These are phyloP conservation scores for Labeo rohita DNA, from an alignment of 2,113 vertebrate genomes.

Conservation along the genomic window DNA sequence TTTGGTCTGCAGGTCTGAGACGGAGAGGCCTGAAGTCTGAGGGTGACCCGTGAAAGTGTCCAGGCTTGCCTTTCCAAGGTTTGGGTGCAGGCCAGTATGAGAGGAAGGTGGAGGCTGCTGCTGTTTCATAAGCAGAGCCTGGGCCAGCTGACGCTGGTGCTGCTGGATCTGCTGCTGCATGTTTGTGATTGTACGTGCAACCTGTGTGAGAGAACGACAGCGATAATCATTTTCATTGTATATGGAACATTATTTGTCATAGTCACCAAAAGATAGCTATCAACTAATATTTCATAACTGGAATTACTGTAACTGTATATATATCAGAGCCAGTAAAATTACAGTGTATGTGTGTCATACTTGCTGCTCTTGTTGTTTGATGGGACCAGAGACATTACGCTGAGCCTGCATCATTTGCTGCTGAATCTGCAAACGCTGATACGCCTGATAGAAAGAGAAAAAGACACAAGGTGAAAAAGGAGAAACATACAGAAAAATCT, in stretches of 20 bases:
- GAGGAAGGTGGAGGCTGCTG: constrained; percentile 83
- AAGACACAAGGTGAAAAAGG: neutral
- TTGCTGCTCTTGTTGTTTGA: constrained; percentile 99
- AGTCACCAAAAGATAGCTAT: neutral
- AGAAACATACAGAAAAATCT: neutral
- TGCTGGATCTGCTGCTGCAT: constrained; percentile 99
- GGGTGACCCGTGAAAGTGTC: constrained; percentile 90
- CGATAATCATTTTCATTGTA: neutral
- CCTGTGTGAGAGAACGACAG: constrained; percentile 70
- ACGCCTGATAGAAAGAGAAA: constrained; percentile 78
- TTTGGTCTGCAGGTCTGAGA: constrained; percentile 98
- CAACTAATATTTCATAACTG: neutral
- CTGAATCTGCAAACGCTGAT: constrained; percentile 99
- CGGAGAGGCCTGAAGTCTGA: constrained; percentile 86
- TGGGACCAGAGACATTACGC: constrained; percentile 97
- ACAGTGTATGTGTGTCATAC: constrained; percentile 71
- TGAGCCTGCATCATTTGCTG: constrained; percentile 99
- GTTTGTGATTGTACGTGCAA: constrained; percentile 99
- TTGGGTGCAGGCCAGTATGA: constrained; percentile 89
- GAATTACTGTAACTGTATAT: neutral
- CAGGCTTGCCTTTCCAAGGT: constrained; percentile 90
- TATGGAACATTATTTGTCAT: neutral
- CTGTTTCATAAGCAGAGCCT: constrained; percentile 97
- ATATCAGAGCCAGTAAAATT: neutral
- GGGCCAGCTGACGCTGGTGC: constrained; percentile 99